Base-by-base conservation (phyloP, 2,113 vertebrate species). In the Lophochroa leadbeateri region DNA sequence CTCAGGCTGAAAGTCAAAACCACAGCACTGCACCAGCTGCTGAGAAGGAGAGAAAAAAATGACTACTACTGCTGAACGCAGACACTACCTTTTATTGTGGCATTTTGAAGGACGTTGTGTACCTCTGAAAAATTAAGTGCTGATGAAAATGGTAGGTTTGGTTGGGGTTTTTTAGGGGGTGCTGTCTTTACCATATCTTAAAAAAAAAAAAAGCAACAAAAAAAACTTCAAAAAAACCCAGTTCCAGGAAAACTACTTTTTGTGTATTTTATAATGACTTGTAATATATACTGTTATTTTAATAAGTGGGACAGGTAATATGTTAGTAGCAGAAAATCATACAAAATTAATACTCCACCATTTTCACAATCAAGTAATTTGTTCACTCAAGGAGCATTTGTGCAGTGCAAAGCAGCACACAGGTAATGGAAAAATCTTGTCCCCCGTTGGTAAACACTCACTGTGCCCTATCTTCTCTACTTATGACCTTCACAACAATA, bases 21-120 rank as follows among this genome's bases (percentile, higher is more conserved):
- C 39, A 41, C 39, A 41, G 39, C 39, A 41, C 39, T 41, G 39
- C 12, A 41, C 39, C 39, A 41, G 39, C 39, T 41, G 13, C 39
- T 13, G 39, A 41, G 39, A 13, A 41, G 39, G 39, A 41, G 39
- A 37, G n/a, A n/a, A 41, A 41, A 41, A 41, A 41, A 41, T 41
- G 41, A 41, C 41, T 41, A 5, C 41, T 41, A 41, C 41, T 41
- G 41, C 41, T 41, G 41, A 41, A 41, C 41, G 13, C 41, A 41
- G 41, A 41, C 41, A 41, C 41, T 41, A 41, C 98, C 98, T 98
- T 98, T 98, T 98, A 94, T 90, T 94, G 81, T 96, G 92, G 89
- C 95, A 97, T 98, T 98, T 98, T 98, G 98, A 99, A 98, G 98
- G 96, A 97, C 92, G 93, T 29, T 37, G 57, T 35, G 93, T 77